Evolutionary conservation across 1,140 invertebrate genomes (phyloP).

Genomic region (Amyelois transitella): DNA sequence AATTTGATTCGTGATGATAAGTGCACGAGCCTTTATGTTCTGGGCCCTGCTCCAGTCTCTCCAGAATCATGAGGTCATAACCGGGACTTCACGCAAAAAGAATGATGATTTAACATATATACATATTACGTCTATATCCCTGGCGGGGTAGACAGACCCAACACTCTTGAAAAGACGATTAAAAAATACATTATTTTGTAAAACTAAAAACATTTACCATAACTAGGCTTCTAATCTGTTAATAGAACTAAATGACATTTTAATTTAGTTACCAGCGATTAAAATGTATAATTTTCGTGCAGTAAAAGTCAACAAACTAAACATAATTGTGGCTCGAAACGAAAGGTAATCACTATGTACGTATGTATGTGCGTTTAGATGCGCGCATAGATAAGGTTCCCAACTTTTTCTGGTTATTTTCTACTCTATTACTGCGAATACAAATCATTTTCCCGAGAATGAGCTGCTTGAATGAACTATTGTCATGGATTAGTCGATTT

Average conservation of each 20-base stretch:
- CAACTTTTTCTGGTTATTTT: conserved; percentile 41
- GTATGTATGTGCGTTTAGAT: conserved; percentile 16
- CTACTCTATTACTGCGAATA: conserved; percentile 15
- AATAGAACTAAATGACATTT: not conserved
- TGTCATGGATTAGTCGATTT: not conserved
- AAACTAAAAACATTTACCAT: too few species aligned
- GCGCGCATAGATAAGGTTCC: conserved; percentile 20
- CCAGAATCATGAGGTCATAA: too few species aligned
- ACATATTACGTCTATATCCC: too few species aligned
- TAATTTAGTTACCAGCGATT: conserved; percentile 4
- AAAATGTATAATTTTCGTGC: not conserved
- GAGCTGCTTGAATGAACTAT: not conserved
- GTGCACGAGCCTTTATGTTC: too few species aligned
- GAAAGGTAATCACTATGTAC: conserved; percentile 39
- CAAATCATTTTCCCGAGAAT: not conserved
- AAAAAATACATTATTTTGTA: too few species aligned
- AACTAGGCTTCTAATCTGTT: too few species aligned
- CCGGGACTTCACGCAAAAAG: too few species aligned
- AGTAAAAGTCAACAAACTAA: conserved; percentile 34
- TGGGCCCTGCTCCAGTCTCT: too few species aligned
- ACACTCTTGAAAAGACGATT: too few species aligned
- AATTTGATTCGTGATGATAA: too few species aligned
- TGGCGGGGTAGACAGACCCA: too few species aligned
- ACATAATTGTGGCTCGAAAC: conserved; percentile 32
- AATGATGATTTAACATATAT: too few species aligned